A percentile compares a stretch with the other conserved stretches of the same genome.
These are phyloP conservation scores for Apamea epomidion DNA, from an alignment of 2,888 invertebrate genomes.

Conservation along the genomic window DNA sequence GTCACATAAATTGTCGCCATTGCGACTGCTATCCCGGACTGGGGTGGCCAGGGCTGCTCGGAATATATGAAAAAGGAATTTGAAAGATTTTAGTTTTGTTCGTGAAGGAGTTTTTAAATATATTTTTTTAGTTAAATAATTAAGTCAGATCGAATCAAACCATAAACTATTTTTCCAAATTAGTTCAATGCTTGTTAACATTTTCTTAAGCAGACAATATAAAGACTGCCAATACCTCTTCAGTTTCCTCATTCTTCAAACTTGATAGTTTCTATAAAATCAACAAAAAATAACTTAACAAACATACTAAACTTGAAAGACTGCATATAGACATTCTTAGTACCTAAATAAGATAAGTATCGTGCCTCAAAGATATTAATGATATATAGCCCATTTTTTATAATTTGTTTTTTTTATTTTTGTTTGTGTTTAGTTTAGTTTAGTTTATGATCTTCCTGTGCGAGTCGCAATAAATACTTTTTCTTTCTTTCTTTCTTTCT, in stretches of 20 bases:
- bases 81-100: neutral
- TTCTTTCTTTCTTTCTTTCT: too few relatives aligned
- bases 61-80: neutral
- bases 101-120: neutral
- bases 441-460: too few relatives aligned
- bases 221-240: neutral
- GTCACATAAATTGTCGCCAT: slow-evolving; percentile 88
- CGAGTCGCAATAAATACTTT: too few relatives aligned
- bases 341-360: neutral
- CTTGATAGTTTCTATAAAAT: neutral
- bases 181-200: too few relatives aligned
- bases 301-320: neutral
- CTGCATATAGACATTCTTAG: neutral
- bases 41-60: slow-evolving; percentile 51
- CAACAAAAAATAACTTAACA: neutral
- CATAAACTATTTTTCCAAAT: neutral
- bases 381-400: neutral
- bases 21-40: slow-evolving; percentile 68
- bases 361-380: neutral
- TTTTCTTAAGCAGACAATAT: neutral
- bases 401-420: too few relatives aligned
- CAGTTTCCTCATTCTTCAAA: neutral
- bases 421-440: too few relatives aligned
- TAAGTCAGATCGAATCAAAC: neutral
- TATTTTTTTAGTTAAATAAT: neutral